A percentile compares a stretch with the other conserved stretches of the same genome.
Conservation (phyloP, 2,888 invertebrate genomes). For the Tachina fera region DNA sequence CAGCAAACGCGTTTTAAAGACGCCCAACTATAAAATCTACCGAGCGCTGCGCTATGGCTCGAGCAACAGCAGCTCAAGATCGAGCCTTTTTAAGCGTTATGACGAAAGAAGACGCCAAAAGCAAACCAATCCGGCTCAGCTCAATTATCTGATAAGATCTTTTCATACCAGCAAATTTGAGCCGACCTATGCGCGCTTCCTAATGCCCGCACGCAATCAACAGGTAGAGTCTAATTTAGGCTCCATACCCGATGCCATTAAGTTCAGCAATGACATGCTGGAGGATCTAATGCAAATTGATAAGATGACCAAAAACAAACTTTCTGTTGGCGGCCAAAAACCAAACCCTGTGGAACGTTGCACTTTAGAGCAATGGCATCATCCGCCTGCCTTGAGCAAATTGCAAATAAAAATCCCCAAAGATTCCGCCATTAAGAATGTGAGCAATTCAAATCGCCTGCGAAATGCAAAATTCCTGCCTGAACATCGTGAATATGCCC, state of each 20-base stretch:
- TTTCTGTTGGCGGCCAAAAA: background rate
- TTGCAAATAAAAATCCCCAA: constrained; percentile 4
- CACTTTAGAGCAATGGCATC: constrained; percentile 62
- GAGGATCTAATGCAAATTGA: constrained; percentile 72
- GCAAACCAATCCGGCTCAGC: constrained; percentile 42
- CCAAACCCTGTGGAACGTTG: background rate
- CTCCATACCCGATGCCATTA: constrained; percentile 64
- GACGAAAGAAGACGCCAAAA: constrained; percentile 71
- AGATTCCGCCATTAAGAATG: constrained; percentile 3
- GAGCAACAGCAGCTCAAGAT: constrained; percentile 73
- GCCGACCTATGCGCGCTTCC: constrained; percentile 57
- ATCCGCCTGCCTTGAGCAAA: constrained; percentile 57
- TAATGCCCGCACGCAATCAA: constrained; percentile 72
- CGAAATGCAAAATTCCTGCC: constrained; percentile 10
- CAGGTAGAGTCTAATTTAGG: constrained; percentile 58
- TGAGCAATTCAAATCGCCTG: background rate
- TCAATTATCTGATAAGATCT: constrained; percentile 66
- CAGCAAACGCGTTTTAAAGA: constrained; percentile 69
- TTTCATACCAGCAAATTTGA: constrained; percentile 60
- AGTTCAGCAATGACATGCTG: constrained; percentile 66
- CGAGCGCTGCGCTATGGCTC: constrained; percentile 73
- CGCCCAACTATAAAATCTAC: constrained; percentile 75
- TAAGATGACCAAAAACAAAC: background rate
- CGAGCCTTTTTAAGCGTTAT: constrained; percentile 71
- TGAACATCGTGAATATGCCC: constrained; percentile 39